These are phyloP conservation scores for Macrotis lagotis DNA, from an alignment of 2,113 vertebrate genomes.

Conservation along the genomic window DNA sequence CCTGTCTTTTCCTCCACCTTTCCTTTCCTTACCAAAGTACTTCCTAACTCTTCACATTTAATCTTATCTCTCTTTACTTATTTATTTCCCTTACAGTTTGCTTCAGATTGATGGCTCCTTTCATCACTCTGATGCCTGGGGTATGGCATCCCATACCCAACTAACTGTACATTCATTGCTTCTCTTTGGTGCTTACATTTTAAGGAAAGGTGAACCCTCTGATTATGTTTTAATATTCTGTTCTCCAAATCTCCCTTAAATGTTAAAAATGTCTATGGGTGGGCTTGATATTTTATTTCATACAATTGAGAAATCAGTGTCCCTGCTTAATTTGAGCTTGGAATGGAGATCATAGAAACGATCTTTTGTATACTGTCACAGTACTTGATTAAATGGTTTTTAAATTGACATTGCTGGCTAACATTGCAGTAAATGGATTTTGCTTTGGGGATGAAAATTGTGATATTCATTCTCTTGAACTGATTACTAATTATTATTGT, in stretches of 20 bases:
- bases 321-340: background rate
- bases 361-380: constrained; percentile 18
- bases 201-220: background rate
- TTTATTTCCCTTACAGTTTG: constrained; percentile 18
- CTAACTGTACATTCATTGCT: background rate
- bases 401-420: constrained; percentile 65
- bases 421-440: constrained; percentile 69
- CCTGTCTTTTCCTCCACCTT: background rate
- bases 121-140: background rate
- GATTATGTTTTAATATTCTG: constrained; percentile 46
- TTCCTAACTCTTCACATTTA: background rate
- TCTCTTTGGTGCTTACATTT: background rate
- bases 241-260: background rate
- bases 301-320: background rate
- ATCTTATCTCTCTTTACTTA: background rate
- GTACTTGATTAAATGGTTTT: constrained; percentile 62
- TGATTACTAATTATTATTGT: constrained; percentile 78
- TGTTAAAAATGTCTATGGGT: background rate
- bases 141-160: constrained; percentile 10
- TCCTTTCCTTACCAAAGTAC: constrained; percentile 3
- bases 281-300: constrained; percentile 7
- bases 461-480: constrained; percentile 55
- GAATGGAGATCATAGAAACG: background rate
- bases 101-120: background rate
- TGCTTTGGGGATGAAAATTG: constrained; percentile 59